phyloP scores from a whole-genome alignment of 2,797 vertebrate species.

The Anabas testudineus region DNA sequence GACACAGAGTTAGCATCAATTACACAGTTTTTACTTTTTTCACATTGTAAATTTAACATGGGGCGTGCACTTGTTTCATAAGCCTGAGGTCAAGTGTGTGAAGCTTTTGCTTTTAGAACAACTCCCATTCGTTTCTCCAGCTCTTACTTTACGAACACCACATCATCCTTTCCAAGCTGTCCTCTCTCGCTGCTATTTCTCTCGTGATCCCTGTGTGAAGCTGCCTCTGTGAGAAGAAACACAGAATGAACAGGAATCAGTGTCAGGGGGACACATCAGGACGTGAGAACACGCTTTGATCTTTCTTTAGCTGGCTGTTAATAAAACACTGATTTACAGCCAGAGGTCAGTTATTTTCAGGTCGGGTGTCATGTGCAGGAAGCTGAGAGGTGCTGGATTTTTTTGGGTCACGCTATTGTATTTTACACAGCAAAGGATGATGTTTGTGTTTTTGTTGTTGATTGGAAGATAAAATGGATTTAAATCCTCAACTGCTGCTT shows the following conservation, averaged over 20 bases:
- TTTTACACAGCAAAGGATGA: too few relatives aligned
- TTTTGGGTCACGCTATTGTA: too few relatives aligned
- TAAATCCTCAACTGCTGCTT: slow-evolving; percentile 27
- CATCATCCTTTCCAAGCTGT: neutral
- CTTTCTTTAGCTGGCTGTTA: slow-evolving; percentile 47
- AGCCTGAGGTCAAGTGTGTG: too few relatives aligned
- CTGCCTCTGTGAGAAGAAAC: slow-evolving; percentile 8
- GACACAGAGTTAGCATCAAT: too few relatives aligned
- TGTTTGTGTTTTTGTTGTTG: too few relatives aligned
- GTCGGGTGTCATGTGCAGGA: neutral
- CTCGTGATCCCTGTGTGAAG: neutral
- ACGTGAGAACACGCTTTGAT: slow-evolving; percentile 24
- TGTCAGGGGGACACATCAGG: neutral
- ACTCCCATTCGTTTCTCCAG: neutral
- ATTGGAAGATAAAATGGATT: neutral
- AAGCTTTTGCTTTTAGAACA: too few relatives aligned
- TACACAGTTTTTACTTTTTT: neutral
- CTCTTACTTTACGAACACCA: neutral
- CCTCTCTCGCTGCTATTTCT: neutral
- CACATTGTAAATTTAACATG: too few relatives aligned
- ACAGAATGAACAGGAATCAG: neutral
- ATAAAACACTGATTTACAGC: neutral
- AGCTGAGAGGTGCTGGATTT: too few relatives aligned
- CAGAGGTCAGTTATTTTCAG: slow-evolving; percentile 7
- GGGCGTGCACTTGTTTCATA: too few relatives aligned